Base-by-base conservation (phyloP, 2,113 vertebrate species). In the Callorhinus ursinus region DNA sequence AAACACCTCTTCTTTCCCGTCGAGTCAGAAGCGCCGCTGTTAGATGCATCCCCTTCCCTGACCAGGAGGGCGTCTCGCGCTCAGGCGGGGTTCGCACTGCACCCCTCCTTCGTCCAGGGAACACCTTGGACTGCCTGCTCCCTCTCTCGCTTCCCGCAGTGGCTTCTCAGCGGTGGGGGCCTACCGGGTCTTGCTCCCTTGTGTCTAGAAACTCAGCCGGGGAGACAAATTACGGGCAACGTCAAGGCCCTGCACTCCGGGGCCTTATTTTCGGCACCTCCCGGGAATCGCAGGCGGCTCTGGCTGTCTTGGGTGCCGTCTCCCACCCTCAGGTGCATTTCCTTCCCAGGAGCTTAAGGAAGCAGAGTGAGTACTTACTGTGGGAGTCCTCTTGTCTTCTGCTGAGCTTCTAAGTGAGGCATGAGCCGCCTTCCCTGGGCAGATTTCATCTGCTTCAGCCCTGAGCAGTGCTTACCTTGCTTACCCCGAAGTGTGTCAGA, bases 61-160 rank as follows among this genome's bases (percentile, higher is more conserved):
- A 5, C 59, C 8, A 4, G 10, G 4, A 21, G 5, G 10, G 26
- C 33, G 31, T 46, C 90, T 57, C 59, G 9, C 16, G 59, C 26
- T 33, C n/a, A 8, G 36, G 46, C 8, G 3, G 61, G 31, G 14
- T 2, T 33, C 39, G 21, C 24, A 31, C 15, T 11, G 10, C 2
- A 24, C 69, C 83, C 65, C 39, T 12, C 4, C 46, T 79, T 21
- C 2, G n/a, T 28, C 55, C 65, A 18, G 16, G 49, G 39, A 42
- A 9, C 81, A 2, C 22, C 0, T n/a, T 22, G 33, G 4, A 1
- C 16, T 2, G 0, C 76, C 57, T 26, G 55, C 59, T 9, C 39
- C 57, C 42, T 84, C 1, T 3, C 31, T 71, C 46, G 53, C 8
- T 55, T 33, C 22, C 19, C 61, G 19, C 21, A 18, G 57, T 18